These are phyloP conservation scores for Camponotus fellah DNA, from an alignment of 2,888 invertebrate species.

Conservation along the genomic window DNA sequence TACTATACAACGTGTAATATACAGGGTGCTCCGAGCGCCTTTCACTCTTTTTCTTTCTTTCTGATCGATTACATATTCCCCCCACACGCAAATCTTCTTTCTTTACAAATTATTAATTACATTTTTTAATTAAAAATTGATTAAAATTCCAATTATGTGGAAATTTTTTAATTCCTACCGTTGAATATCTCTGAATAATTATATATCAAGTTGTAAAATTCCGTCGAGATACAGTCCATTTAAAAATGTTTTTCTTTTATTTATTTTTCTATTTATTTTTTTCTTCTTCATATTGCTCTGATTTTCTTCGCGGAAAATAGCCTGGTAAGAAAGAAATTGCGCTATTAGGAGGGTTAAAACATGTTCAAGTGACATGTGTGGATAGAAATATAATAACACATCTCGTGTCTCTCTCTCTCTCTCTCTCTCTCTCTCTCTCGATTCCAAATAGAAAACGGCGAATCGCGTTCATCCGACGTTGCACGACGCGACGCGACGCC, in stretches of 20 bases:
- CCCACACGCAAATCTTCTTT: neutral
- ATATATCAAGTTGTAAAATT: neutral
- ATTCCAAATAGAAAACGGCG: conserved; percentile 25
- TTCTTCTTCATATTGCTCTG: too few relatives aligned
- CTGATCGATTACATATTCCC: neutral
- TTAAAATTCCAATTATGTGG: neutral
- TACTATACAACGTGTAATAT: conserved; percentile 25
- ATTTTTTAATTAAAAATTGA: neutral
- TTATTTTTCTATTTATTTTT: neutral
- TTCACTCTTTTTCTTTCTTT: conserved; percentile 25
- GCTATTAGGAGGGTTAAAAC: conserved; percentile 18
- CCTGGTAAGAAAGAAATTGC: neutral
- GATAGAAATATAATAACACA: neutral
- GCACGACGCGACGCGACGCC: conserved; percentile 5
- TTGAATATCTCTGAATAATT: neutral
- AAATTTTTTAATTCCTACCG: neutral
- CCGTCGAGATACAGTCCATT: neutral
- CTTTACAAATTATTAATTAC: neutral
- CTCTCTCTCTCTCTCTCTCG: neutral
- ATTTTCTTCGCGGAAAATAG: neutral
- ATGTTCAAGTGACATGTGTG: conserved; percentile 27
- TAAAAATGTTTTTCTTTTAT: neutral
- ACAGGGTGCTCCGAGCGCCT: conserved; percentile 39
- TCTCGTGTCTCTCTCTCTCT: too few relatives aligned
- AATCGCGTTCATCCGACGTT: conserved; percentile 32